phyloP scores from a whole-genome alignment of 2,113 vertebrate species.

The Naja naja region DNA sequence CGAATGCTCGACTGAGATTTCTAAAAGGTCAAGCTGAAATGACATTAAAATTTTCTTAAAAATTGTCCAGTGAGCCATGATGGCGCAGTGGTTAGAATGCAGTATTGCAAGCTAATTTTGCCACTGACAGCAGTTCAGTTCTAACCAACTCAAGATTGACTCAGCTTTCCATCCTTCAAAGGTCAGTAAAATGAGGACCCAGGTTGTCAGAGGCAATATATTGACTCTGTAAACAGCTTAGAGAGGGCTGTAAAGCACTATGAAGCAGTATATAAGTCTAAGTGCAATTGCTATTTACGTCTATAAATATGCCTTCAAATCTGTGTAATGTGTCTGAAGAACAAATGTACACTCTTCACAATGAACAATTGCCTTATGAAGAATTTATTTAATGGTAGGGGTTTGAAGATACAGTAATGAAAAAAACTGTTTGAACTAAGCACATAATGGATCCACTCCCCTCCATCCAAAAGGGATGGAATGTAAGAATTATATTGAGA shows the following conservation, averaged over 20 bases:
- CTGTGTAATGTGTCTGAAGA: background rate
- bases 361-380: background rate
- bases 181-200: background rate
- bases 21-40: background rate
- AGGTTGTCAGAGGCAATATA: background rate
- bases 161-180: background rate
- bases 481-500: conserved; percentile 10
- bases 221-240: background rate
- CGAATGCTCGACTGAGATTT: background rate
- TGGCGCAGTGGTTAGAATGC: background rate
- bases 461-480: background rate
- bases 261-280: background rate
- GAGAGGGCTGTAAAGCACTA: background rate
- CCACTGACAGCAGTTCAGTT: background rate
- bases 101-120: background rate
- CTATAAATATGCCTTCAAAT: background rate
- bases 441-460: background rate
- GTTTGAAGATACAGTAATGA: background rate
- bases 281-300: background rate
- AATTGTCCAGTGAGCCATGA: background rate
- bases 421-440: background rate
- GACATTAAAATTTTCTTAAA: background rate
- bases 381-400: background rate
- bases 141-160: background rate
- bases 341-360: background rate